Base-by-base conservation (phyloP, 2,797 vertebrate genomes). In the Apogon hyalosoma region DNA sequence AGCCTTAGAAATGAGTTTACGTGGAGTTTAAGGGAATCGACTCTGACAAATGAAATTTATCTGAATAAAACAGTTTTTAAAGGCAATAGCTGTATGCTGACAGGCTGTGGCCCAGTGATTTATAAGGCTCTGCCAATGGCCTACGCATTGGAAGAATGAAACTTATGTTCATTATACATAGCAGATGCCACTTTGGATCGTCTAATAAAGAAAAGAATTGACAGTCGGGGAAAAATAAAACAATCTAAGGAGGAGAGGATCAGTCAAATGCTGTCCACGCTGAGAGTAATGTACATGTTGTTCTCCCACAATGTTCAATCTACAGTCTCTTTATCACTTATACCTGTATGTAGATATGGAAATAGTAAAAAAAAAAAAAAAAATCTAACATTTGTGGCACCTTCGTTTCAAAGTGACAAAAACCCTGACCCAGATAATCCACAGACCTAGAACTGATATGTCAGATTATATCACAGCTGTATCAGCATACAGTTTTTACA, bases 41-140 rank as follows among this genome's bases (percentile, higher is more conserved):
- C 90, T 88, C 81, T 90, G 93, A 94, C 92, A 94, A 94, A 94
- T 93, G 80, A 92, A 91, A 94, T 92, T 90, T 93, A 91, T 93
- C 83, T 92, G 88, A 94, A 90, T 91, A 92, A 93, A 93, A 85
- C 69, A 67, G 75, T 91, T 94, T 94, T 92, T 91, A 93, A 88
- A 92, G 80, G 88, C 79, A 76, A 75, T 40, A 73, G 77, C 69
- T 74, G 75, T 69, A 77, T 82, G 90, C 78, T 92, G 93, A 93
- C 93, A 94, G 90, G 83, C 91, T 77, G 82, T 53, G 77, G 71
- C 53, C 75, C 78, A 51, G 84, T 94, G 94, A 94, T 94, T 94
- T 94, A 94, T 94, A 92, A 85, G 77, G 82, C 49, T 63, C 70
- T 78, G 78, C 76, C 78, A 80, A 76, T 78, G 75, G 66, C 75